Evolutionary conservation across 2,888 invertebrate species (phyloP), one percentile per base, ranked within the genome.

Genomic region (Nematopogon swammerdamellus): DNA sequence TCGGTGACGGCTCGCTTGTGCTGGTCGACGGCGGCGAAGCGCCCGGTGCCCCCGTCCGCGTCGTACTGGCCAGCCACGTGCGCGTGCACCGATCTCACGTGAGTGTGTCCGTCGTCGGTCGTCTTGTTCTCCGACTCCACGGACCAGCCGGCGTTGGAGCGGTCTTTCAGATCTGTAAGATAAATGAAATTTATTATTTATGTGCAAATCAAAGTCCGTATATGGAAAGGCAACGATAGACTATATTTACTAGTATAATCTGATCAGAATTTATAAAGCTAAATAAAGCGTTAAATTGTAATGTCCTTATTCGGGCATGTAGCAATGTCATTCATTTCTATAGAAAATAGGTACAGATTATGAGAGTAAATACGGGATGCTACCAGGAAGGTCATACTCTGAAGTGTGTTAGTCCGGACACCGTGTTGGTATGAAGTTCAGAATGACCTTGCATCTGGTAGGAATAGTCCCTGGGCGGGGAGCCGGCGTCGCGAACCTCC

Each of bases 401-500:
- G n/a, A n/a, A n/a, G n/a, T n/a, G n/a, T n/a, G n/a, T n/a, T n/a
- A n/a, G n/a, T n/a, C n/a, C n/a, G n/a, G n/a, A n/a, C n/a, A n/a
- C n/a, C n/a, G n/a, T n/a, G n/a, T n/a, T n/a, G n/a, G n/a, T n/a
- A n/a, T n/a, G n/a, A n/a, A n/a, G n/a, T n/a, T 25, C 25, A 6
- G 25, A 36, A 4, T 44, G 49, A 80, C 80, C 80, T 77, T 75
- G 73, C 64, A 68, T 71, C 63, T 70, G 69, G 68, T 72, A 77
- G 57, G 66, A 60, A 69, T 71, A 75, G 64, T 86, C 87, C 68
- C 84, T 82, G 50, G 87, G 86, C 20, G 90, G 89, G 52, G 88
- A 88, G 70, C 86, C 86, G 18, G 89, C 89, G 65, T 90, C 90
- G 51, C 89, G 82, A 54, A 90, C 86, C 73, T 90, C 89, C 75